Evolutionary conservation across 2,797 vertebrate species (phyloP), one percentile per base, ranked within the genome.

Genomic region (Hippocampus kuda): DNA sequence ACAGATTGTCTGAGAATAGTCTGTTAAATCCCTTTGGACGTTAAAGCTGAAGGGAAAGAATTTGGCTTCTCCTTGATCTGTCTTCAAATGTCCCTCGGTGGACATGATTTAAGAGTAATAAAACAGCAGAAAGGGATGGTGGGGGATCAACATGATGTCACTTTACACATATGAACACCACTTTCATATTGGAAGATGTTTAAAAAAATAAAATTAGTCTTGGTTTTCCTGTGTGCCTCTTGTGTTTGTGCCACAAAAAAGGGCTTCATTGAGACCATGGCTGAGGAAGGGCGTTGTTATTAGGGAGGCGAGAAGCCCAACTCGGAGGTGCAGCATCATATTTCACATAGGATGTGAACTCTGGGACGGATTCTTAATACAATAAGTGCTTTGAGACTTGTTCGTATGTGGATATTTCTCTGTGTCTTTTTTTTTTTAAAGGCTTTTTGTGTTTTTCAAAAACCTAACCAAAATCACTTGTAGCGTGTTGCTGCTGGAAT

Each of bases 381-480:
- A 84, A 89, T 91, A 87, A 91, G 89, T 89, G 87, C 88, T 89
- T 81, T 78, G 83, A 88, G 86, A 86, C 86, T 85, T 79, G 84
- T 77, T 90, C 84, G 87, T 90, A 83, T 90, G 83, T 90, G 88
- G 89, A 89, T 92, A 87, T 87, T 83, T 85, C 79, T 84, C 76
- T 77, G 82, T 80, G 83, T 88, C 42, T 54, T 22, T 38, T 75
- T 68, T 59, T 54, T 11, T 11, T 5, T 22, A 10, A 8, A 11
- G 77, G 73, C 78, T 86, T 85, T 81, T 77, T 84, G 77, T 79
- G 73, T 80, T 80, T 69, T 69, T 46, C 7, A 10, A 76, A 77
- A 72, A 68, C 70, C 84, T 87, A 91, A 91, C 88, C 78, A 85
- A 89, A 92, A 84, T 91, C 91, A 92, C 88, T 92, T 88, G 88